These are phyloP conservation scores for Melanaphis sacchari DNA, from an alignment of 1,140 invertebrate species.

Conservation along the genomic window DNA sequence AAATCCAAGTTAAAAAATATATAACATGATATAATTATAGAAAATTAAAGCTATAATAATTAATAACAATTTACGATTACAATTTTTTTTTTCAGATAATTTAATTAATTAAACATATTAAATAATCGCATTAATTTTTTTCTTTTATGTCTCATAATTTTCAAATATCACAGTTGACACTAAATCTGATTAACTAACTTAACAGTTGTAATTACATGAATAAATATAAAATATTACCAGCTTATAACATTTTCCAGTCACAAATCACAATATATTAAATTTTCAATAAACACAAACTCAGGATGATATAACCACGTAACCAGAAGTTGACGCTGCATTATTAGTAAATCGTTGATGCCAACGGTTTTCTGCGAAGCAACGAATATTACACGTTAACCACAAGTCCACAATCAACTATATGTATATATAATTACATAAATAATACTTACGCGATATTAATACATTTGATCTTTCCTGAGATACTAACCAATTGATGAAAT, in stretches of 20 bases:
- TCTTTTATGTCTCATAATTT: neutral
- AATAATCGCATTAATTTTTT: neutral
- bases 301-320: constrained; percentile 35
- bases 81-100: neutral
- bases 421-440: neutral
- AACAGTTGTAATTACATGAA: neutral
- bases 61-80: neutral
- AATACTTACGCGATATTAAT: constrained; percentile 48
- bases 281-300: neutral
- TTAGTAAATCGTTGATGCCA: constrained; percentile 45
- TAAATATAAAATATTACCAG: neutral
- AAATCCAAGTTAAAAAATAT: neutral
- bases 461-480: constrained; percentile 26
- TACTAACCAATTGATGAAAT: constrained; percentile 41
- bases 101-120: neutral
- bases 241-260: neutral
- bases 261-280: neutral
- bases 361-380: constrained; percentile 27
- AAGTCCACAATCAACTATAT: neutral
- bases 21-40: neutral
- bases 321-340: constrained; percentile 24
- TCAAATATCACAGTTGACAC: neutral
- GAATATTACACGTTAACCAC: neutral
- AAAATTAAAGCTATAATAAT: constrained; percentile 2
- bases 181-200: neutral